Percentiles rank a stretch among this genome's conserved stretches.
Conservation (phyloP, 2,797 vertebrate species). For the Momotus momota region DNA sequence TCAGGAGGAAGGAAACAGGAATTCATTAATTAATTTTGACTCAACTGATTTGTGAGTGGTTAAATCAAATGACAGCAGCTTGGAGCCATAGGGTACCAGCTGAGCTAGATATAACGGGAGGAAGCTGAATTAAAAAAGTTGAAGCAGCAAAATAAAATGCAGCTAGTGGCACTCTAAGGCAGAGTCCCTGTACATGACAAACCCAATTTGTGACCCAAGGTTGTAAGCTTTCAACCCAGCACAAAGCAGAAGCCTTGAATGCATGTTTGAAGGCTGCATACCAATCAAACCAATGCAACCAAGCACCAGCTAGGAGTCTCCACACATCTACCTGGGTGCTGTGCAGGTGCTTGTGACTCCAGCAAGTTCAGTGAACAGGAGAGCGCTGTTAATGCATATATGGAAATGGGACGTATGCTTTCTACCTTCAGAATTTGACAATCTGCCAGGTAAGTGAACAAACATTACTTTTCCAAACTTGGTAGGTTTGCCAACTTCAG, state of each 20-base stretch:
- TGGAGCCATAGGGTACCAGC: conserved; percentile 38
- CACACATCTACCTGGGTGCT: fast-evolving
- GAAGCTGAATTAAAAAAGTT: not conserved
- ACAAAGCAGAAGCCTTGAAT: not conserved
- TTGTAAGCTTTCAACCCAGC: not conserved
- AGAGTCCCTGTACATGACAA: not conserved
- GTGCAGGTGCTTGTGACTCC: not conserved
- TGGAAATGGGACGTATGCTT: not conserved
- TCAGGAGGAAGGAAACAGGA: conserved; percentile 12
- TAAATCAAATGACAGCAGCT: conserved; percentile 65
- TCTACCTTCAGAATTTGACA: not conserved
- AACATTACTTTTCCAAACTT: not conserved
- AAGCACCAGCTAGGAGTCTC: not conserved
- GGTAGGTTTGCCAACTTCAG: not conserved
- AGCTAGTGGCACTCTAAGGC: not conserved
- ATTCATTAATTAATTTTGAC: conserved; percentile 69
- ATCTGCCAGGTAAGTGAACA: not conserved
- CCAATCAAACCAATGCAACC: not conserved
- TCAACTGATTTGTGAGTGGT: conserved; percentile 47
- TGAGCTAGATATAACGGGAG: conserved; percentile 1
- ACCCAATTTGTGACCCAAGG: not conserved
- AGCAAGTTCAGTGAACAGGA: not conserved
- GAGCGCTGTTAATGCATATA: fast-evolving
- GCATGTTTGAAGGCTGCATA: not conserved
- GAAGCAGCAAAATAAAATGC: conserved; percentile 37